A percentile compares a stretch with the other conserved stretches of the same genome.
Conservation (phyloP, 2,888 invertebrate species). For the Oligia latruncula region DNA sequence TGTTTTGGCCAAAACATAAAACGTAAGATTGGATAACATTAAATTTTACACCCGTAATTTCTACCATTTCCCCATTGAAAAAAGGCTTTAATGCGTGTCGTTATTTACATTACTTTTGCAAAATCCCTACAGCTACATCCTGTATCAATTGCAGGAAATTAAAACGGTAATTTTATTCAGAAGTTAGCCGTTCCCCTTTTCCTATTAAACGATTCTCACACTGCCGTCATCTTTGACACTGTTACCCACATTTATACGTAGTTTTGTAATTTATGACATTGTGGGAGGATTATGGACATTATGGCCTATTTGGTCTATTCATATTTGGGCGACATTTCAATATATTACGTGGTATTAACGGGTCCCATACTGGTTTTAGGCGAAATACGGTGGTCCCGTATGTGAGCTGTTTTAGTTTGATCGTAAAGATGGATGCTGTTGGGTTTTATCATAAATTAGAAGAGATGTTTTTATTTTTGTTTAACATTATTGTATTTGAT, state of each 20-base stretch:
- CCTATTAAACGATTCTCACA: conserved; percentile 11
- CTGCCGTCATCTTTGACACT: conserved; percentile 46
- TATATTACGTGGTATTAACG: conserved; percentile 66
- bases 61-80: not conserved
- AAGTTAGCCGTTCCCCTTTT: conserved; percentile 26
- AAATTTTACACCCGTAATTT: not conserved
- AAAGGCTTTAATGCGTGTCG: not conserved
- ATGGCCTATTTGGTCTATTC: conserved; percentile 54
- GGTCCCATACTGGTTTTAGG: conserved; percentile 41
- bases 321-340: conserved; percentile 70
- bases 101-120: not conserved
- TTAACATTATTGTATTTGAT: not conserved
- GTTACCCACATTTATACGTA: conserved; percentile 56
- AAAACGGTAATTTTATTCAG: conserved; percentile 34
- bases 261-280: conserved; percentile 62
- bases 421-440: conserved; percentile 18
- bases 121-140: not conserved
- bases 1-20: not conserved
- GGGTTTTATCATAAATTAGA: conserved; percentile 5
- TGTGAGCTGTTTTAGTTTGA: conserved; percentile 11
- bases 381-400: conserved; percentile 25
- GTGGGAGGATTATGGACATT: conserved; percentile 70
- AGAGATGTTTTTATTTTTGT: not conserved
- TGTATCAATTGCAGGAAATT: conserved; percentile 29
- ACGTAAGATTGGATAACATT: not conserved